These are phyloP conservation scores for Melanotaenia boesemani DNA, from an alignment of 2,797 vertebrate genomes.

Conservation along the genomic window DNA sequence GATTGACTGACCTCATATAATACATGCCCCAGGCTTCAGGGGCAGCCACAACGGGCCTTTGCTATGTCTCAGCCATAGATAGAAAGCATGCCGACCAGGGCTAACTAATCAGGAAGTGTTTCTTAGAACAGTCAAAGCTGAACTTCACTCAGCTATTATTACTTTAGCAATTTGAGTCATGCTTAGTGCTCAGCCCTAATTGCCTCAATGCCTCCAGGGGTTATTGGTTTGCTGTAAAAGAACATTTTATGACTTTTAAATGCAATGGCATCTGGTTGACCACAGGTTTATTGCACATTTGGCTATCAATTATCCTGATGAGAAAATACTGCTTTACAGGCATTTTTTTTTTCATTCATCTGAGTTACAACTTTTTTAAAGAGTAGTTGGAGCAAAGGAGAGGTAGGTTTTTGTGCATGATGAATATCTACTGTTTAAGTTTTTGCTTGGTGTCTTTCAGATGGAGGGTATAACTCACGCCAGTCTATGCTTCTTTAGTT, in stretches of 20 bases:
- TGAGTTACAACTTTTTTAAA: constrained; percentile 1
- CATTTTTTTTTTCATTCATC: neutral
- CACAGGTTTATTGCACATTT: constrained; percentile 3
- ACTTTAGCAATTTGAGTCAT: constrained; percentile 18
- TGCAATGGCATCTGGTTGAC: neutral
- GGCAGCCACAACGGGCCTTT: constrained; percentile 12
- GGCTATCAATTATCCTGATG: constrained; percentile 10
- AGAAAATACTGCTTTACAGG: constrained; percentile 7
- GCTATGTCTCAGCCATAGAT: constrained; percentile 17
- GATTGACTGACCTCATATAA: constrained; percentile 66
- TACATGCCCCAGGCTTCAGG: constrained; percentile 16
- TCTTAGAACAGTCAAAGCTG: constrained; percentile 14
- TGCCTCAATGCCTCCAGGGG: constrained; percentile 18
- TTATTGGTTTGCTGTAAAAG: constrained; percentile 50
- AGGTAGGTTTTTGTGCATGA: neutral
- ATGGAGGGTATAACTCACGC: constrained; percentile 2
- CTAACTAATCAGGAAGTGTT: constrained; percentile 47
- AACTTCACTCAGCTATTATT: constrained; percentile 40
- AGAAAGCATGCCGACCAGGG: neutral
- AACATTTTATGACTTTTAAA: constrained; percentile 32
- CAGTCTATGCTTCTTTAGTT: neutral
- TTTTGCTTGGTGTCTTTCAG: constrained; percentile 8
- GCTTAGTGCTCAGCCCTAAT: constrained; percentile 20
- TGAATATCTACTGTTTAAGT: constrained; percentile 6
- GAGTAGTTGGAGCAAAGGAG: neutral